These are phyloP conservation scores for Rousettus madagascariensis DNA, from an alignment of 2,797 vertebrate species.

Conservation along the genomic window DNA sequence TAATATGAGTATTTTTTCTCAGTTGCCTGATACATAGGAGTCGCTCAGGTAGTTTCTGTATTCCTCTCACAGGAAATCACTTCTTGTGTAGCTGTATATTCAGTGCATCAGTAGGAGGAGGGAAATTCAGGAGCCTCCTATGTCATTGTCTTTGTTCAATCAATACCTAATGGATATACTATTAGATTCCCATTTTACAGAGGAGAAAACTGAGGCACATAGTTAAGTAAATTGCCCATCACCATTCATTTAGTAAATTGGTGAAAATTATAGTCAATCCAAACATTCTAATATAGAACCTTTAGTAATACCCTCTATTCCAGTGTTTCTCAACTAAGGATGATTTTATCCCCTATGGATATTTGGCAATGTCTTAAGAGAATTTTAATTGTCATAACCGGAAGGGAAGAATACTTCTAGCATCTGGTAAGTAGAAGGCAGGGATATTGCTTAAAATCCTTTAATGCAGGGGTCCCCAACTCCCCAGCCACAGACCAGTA, in stretches of 20 bases:
- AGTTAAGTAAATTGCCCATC: background rate
- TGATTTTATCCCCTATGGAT: background rate
- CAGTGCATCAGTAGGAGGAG: background rate
- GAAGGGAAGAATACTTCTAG: background rate
- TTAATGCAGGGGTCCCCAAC: background rate
- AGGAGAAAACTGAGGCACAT: background rate
- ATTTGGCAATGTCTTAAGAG: background rate
- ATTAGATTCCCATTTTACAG: background rate
- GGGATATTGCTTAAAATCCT: background rate
- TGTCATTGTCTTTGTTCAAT: background rate
- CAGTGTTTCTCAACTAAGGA: background rate
- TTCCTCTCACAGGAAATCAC: background rate
- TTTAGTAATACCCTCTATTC: background rate
- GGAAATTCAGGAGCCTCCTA: background rate
- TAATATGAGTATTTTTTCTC: background rate
- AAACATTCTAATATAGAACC: background rate
- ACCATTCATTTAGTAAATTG: background rate
- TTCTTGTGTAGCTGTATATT: background rate
- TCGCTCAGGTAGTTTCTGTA: background rate
- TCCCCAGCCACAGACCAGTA: no score
- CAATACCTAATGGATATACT: background rate
- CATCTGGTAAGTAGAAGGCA: background rate
- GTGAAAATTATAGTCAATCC: background rate
- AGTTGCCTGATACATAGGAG: background rate
- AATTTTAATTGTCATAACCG: background rate